phyloP scores from a whole-genome alignment of 2,888 invertebrate genomes.

The Sepiola atlantica region DNA sequence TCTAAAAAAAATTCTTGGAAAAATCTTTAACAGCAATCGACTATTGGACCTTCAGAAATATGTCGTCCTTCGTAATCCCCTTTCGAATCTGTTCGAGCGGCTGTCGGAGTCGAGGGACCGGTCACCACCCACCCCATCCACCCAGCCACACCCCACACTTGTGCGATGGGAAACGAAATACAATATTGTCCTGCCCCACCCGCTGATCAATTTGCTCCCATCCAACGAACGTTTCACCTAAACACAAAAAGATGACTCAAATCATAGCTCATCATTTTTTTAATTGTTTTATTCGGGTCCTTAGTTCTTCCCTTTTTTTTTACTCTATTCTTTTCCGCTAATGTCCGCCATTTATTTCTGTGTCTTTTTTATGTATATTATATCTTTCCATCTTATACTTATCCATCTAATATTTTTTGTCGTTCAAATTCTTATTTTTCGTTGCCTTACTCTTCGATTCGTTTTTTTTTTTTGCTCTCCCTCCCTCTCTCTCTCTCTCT shows the following conservation, averaged over 20 bases:
- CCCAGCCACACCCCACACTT: no score
- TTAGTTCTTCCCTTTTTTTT: no score
- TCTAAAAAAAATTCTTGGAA: not conserved
- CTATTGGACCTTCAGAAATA: constrained; percentile 4
- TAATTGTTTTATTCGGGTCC: no score
- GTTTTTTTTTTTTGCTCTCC: no score
- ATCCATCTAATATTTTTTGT: not conserved
- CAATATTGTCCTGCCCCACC: not conserved
- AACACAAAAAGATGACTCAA: no score
- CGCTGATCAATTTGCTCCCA: not conserved
- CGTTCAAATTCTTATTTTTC: not conserved
- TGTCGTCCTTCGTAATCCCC: not conserved
- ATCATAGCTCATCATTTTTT: no score
- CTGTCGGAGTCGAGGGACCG: constrained; percentile 8
- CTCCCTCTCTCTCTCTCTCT: no score
- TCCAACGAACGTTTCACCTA: not conserved
- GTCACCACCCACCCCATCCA: not conserved
- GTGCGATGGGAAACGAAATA: not conserved
- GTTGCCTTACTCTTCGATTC: no score
- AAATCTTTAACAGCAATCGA: not conserved
- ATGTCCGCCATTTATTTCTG: not conserved
- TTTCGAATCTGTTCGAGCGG: not conserved
- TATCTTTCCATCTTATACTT: constrained; percentile 32
- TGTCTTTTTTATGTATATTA: not conserved
- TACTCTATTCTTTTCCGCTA: not conserved